Base-by-base conservation (phyloP, 2,113 vertebrate genomes). In the Hiodon alosoides region DNA sequence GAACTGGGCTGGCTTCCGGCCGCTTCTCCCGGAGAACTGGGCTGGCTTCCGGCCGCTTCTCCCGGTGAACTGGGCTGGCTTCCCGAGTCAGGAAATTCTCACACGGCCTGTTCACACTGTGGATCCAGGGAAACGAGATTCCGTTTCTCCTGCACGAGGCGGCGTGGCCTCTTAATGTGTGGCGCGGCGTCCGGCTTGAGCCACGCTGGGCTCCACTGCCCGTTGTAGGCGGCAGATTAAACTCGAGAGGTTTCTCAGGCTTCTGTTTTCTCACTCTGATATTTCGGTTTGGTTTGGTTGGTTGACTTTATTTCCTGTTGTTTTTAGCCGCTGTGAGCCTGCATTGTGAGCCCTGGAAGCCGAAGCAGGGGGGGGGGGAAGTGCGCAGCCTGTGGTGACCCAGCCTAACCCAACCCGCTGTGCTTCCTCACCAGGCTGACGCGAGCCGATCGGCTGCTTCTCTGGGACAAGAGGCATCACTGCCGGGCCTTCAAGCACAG, bases 401-500 rank as follows among this genome's bases (percentile, higher is more conserved):
- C 50, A 16, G 52, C 54, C 52, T 31, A 71, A 16, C 0, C n/a
- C 31, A 31, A 58, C 2, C 2, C 53, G 67, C 67, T 7, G 7
- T 17, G 77, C 52, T 90, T 48, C 17, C 31, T 73, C 75, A 81
- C 46, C 87, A 99, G 96, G 81, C 82, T 98, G 51, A 93, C 93
- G 6, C 94, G 93, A 71, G 91, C 94, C 48, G 96, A 99, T 72
- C 94, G 92, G 84, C 89, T 90, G 72, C 92, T 98, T 78, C 81
- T 99, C 16, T 99, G 97, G 97, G 94, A 98, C 77, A 95, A 94
- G 69, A 90, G 92, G 70, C 89, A 93, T 76, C 91, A 96, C 81
- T 98, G 95, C 82, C 72, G 87, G 59, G 84, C 82, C 76, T 84
- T 94, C 77, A 82, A 89, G 72, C 88, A 86, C 82, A 94, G 94